phyloP scores from a whole-genome alignment of 2,888 invertebrate species.

The Melieria crassipennis region DNA sequence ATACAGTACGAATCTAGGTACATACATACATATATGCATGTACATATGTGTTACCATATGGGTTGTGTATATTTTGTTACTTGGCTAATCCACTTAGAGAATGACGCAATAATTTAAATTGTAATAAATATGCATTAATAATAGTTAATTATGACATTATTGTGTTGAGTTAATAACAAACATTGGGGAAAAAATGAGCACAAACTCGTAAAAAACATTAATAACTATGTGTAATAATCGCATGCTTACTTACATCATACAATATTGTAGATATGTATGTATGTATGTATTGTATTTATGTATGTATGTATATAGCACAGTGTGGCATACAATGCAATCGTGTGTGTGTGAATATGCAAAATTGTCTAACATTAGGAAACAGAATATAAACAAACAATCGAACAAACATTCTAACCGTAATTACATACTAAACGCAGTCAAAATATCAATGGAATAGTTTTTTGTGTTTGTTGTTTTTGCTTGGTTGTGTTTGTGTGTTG shows the following conservation, averaged over 20 bases:
- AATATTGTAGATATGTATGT: neutral
- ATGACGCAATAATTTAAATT: too few relatives aligned
- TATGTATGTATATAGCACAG: slow-evolving; percentile 8
- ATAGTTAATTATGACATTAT: too few relatives aligned
- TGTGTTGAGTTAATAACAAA: neutral
- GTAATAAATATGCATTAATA: too few relatives aligned
- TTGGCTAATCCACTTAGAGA: too few relatives aligned
- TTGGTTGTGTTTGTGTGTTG: neutral
- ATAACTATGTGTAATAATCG: neutral
- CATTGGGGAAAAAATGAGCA: neutral
- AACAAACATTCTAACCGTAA: slow-evolving; percentile 50
- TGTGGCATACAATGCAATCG: neutral
- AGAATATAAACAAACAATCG: slow-evolving; percentile 33
- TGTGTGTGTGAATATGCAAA: slow-evolving; percentile 7
- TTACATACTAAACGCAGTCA: slow-evolving; percentile 55
- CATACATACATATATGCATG: too few relatives aligned
- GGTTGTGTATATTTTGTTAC: too few relatives aligned
- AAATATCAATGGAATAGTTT: slow-evolving; percentile 56
- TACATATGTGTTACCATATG: too few relatives aligned
- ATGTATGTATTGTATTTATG: neutral
- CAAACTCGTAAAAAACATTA: slow-evolving; percentile 8
- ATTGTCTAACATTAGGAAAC: slow-evolving; percentile 5
- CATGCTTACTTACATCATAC: too few relatives aligned
- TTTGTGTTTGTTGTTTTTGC: neutral
- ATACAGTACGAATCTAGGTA: too few relatives aligned